Conservation (phyloP, 2,888 invertebrate species). For the Galeruca laticollis region DNA sequence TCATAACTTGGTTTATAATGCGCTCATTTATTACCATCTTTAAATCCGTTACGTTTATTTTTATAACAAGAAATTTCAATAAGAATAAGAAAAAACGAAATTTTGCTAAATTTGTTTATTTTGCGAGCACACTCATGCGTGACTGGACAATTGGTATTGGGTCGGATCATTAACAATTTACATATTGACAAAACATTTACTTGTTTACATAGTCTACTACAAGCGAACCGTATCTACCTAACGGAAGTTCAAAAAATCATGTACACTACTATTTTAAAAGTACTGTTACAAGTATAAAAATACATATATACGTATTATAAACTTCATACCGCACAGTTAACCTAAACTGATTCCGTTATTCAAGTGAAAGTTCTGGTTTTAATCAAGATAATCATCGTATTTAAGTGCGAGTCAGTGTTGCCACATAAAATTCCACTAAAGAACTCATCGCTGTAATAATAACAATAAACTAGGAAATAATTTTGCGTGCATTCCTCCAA, state of each 20-base stretch:
- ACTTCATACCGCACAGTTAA: neutral
- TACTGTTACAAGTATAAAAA: neutral
- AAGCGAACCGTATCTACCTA: neutral
- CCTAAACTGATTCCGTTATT: slow-evolving; percentile 12
- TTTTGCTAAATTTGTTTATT: no score
- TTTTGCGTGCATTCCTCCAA: no score
- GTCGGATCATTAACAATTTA: neutral
- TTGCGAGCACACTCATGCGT: no score
- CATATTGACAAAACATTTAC: neutral
- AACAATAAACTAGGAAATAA: no score
- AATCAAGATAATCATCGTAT: neutral
- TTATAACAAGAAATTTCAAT: no score
- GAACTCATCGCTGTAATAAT: neutral
- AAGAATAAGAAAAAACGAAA: no score
- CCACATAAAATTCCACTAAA: neutral
- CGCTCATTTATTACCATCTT: no score
- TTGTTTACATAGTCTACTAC: neutral
- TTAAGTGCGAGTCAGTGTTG: neutral
- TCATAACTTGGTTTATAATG: no score
- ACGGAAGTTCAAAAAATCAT: neutral
- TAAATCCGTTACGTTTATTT: no score
- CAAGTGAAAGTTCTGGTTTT: slow-evolving; percentile 14
- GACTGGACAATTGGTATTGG: neutral
- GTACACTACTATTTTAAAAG: neutral
- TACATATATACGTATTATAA: neutral